phyloP scores from a whole-genome alignment of 2,888 invertebrate genomes.

The Napeogenes sylphis region DNA sequence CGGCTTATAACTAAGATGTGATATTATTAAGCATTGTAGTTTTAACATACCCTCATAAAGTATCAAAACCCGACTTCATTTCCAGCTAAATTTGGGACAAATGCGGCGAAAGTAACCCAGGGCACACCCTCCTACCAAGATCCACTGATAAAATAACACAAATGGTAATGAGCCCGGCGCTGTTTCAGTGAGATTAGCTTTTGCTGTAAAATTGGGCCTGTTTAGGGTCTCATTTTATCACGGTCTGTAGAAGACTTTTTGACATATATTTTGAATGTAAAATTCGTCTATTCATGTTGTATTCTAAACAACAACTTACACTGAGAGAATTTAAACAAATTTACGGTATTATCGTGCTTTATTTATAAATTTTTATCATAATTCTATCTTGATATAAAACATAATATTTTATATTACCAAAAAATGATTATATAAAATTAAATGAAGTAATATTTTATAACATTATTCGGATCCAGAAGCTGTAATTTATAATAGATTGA shows the following conservation, averaged over 20 bases:
- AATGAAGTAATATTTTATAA: no score
- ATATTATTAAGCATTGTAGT: neutral
- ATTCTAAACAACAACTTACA: no score
- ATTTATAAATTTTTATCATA: no score
- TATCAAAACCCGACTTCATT: constrained; percentile 24
- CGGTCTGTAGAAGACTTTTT: constrained; percentile 12
- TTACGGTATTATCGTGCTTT: no score
- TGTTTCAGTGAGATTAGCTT: constrained; percentile 60
- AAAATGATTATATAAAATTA: no score
- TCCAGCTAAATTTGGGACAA: constrained; percentile 41
- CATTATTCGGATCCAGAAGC: neutral
- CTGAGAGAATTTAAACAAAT: no score
- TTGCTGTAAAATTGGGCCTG: constrained; percentile 58
- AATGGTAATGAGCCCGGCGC: constrained; percentile 69
- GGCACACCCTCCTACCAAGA: constrained; percentile 34
- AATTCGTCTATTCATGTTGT: no score
- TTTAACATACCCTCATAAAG: constrained; percentile 17
- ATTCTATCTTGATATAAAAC: no score
- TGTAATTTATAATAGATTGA: neutral
- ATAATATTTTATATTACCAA: no score
- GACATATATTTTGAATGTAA: neutral
- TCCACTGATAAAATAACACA: constrained; percentile 66
- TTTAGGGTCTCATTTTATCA: constrained; percentile 38
- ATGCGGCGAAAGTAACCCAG: constrained; percentile 45
- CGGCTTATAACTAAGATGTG: no score